Evolutionary conservation across 2,113 vertebrate species (phyloP).

Genomic region (Picathartes gymnocephalus): DNA sequence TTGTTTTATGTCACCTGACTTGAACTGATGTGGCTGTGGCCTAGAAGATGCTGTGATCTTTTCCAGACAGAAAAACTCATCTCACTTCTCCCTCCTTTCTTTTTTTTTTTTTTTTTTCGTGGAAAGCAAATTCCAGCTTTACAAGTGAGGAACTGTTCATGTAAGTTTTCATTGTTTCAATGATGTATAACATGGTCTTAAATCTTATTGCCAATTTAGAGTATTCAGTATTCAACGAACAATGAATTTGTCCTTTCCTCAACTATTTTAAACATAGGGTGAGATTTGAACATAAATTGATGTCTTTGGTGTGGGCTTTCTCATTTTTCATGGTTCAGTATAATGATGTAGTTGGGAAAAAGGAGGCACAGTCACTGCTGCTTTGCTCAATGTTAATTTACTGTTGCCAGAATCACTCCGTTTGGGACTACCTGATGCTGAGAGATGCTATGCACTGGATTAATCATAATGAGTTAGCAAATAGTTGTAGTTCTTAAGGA

Average conservation of each 20-base stretch:
- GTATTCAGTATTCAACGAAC: neutral
- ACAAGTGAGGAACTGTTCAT: neutral
- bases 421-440: neutral
- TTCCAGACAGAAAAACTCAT: neutral
- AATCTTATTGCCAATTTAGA: neutral
- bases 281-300: neutral
- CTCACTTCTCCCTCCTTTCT: fast-evolving
- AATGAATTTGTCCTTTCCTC: neutral
- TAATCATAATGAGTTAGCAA: neutral
- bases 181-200: neutral
- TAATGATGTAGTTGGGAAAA: neutral
- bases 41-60: neutral
- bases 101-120: neutral
- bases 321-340: neutral
- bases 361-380: neutral
- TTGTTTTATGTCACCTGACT: neutral
- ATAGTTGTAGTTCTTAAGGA: neutral
- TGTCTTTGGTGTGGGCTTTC: neutral
- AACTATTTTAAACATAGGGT: neutral
- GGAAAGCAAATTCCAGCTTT: neutral
- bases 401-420: neutral
- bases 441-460: neutral
- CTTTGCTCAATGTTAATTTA: neutral
- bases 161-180: neutral
- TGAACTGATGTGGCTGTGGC: neutral